These are phyloP conservation scores for Ischnura elegans DNA, from an alignment of 2,888 invertebrate species.

Conservation along the genomic window DNA sequence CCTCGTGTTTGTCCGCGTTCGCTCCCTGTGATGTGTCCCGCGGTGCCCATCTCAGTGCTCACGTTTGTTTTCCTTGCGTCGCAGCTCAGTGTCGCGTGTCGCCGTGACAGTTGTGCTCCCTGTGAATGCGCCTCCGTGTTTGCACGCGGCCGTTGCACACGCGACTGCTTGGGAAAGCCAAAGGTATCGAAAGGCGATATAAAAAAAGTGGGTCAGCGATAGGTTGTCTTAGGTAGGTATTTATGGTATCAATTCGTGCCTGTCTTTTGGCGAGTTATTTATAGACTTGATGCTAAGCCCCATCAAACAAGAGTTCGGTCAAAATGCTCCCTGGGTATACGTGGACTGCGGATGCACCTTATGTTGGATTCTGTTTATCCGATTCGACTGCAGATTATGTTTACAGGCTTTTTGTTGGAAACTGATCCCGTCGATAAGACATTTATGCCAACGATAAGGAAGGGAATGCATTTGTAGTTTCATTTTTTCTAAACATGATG, in stretches of 20 bases:
- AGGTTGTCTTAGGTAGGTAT: background rate
- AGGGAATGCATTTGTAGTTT: no score
- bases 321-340: background rate
- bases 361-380: background rate
- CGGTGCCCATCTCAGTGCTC: slow-evolving; percentile 16
- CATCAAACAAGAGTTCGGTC: slow-evolving; percentile 13
- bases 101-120: slow-evolving; percentile 49
- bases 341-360: background rate
- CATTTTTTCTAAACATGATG: no score
- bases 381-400: background rate
- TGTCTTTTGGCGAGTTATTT: background rate
- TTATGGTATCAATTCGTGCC: background rate
- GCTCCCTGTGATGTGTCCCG: slow-evolving; percentile 28
- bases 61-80: slow-evolving; percentile 44
- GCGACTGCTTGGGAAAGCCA: slow-evolving; percentile 29
- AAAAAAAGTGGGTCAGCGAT: slow-evolving; percentile 37
- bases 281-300: background rate
- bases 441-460: no score
- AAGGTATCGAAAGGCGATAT: background rate
- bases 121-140: background rate
- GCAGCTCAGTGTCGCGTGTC: slow-evolving; percentile 46
- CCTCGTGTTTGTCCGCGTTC: slow-evolving; percentile 35
- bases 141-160: background rate
- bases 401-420: no score
- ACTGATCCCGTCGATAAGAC: no score